Percentiles rank a stretch among this genome's conserved stretches.
These are phyloP conservation scores for Spodoptera litura DNA, from an alignment of 1,140 invertebrate species.

Conservation along the genomic window DNA sequence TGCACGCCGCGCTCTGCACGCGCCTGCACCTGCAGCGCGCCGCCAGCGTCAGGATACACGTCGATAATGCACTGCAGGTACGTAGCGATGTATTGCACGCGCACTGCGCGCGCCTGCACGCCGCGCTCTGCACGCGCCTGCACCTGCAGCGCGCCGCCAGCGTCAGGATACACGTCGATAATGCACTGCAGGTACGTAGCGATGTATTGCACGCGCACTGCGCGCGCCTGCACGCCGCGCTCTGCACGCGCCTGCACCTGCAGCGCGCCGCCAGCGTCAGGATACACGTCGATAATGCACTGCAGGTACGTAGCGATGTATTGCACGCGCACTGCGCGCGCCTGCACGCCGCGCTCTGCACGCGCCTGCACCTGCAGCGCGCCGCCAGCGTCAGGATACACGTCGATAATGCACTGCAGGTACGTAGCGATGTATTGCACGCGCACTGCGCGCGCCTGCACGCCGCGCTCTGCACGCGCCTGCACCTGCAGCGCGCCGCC, in stretches of 20 bases:
- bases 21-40: conserved; percentile 57
- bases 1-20: conserved; percentile 49
- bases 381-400: conserved; percentile 57
- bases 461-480: conserved; percentile 22
- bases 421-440: too few relatives aligned
- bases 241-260: conserved; percentile 35
- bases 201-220: conserved; percentile 45
- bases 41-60: conserved; percentile 60
- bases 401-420: conserved; percentile 77
- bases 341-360: conserved; percentile 49
- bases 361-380: conserved; percentile 56
- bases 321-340: conserved; percentile 47
- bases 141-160: conserved; percentile 51
- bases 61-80: conserved; percentile 77
- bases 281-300: conserved; percentile 76
- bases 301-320: too few relatives aligned
- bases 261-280: conserved; percentile 55
- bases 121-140: conserved; percentile 45
- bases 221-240: conserved; percentile 53
- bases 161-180: conserved; percentile 72
- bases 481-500: conserved; percentile 56
- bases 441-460: conserved; percentile 51
- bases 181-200: too few relatives aligned
- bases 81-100: too few relatives aligned
- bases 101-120: conserved; percentile 51